Evolutionary conservation across 2,888 invertebrate species (phyloP).

Genomic region (Eueremaeus valkanovi): DNA sequence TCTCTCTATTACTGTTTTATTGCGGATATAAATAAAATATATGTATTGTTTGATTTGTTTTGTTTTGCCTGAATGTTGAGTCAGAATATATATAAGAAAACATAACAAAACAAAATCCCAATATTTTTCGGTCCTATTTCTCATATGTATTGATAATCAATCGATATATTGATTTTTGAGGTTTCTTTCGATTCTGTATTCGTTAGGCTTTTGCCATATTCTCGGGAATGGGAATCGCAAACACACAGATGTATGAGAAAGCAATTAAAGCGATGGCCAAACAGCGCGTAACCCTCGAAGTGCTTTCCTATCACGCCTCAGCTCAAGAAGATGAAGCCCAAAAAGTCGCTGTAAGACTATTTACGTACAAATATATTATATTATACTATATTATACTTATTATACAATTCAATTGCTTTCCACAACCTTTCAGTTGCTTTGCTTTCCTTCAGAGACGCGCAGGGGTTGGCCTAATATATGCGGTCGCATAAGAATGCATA

Average conservation of each 20-base stretch:
- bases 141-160: constrained; percentile 9
- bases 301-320: constrained; percentile 90
- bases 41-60: not conserved
- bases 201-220: constrained; percentile 83
- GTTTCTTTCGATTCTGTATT: constrained; percentile 41
- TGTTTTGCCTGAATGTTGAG: not conserved
- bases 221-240: constrained; percentile 95
- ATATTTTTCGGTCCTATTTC: not conserved
- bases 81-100: not conserved
- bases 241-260: constrained; percentile 95
- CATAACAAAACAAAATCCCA: not conserved
- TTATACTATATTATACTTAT: no score
- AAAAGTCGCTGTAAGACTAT: constrained; percentile 44
- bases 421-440: no score
- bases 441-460: no score
- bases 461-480: no score
- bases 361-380: not conserved
- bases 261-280: constrained; percentile 93
- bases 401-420: no score
- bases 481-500: no score
- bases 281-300: constrained; percentile 89
- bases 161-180: constrained; percentile 35
- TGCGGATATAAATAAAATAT: not conserved
- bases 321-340: constrained; percentile 84
- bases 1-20: not conserved